Evolutionary conservation across 2,797 vertebrate genomes (phyloP).

Genomic region (Peromyscus eremicus): DNA sequence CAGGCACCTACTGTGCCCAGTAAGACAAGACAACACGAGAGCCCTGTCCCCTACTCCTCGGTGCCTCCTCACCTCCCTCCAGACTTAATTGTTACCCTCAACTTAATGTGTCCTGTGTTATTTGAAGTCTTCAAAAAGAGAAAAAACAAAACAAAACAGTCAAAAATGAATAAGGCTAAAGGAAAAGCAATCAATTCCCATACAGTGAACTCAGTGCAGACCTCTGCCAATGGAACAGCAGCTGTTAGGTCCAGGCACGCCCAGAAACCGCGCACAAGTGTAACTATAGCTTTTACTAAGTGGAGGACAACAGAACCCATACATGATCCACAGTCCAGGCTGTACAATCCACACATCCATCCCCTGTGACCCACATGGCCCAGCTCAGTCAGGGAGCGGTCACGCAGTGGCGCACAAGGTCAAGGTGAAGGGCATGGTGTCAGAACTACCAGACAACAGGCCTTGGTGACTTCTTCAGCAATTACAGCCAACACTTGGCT

Average conservation of each 20-base stretch:
- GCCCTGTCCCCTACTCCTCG: rapidly evolving
- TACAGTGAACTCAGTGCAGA: not conserved
- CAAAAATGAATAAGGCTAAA: not conserved
- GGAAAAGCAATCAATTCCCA: not conserved
- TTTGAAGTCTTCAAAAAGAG: not conserved
- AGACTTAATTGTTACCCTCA: not conserved
- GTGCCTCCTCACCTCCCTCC: not conserved
- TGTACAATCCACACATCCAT: not conserved
- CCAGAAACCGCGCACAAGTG: not conserved
- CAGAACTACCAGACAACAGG: not conserved
- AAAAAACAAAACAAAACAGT: not conserved
- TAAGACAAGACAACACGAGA: not conserved
- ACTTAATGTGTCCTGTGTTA: not conserved
- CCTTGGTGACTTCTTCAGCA: not conserved
- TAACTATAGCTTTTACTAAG: not conserved
- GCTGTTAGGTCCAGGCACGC: not conserved
- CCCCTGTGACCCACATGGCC: not conserved
- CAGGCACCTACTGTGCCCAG: not conserved
- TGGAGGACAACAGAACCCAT: not conserved
- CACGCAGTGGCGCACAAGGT: rapidly evolving
- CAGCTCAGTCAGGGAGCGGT: not conserved
- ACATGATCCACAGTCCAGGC: not conserved
- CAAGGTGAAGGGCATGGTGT: not conserved
- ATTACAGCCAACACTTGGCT: not conserved
- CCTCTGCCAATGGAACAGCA: not conserved